Evolutionary conservation across 2,888 invertebrate species (phyloP), one percentile per base, ranked within the genome.

Genomic region (Salpingus planirostris): DNA sequence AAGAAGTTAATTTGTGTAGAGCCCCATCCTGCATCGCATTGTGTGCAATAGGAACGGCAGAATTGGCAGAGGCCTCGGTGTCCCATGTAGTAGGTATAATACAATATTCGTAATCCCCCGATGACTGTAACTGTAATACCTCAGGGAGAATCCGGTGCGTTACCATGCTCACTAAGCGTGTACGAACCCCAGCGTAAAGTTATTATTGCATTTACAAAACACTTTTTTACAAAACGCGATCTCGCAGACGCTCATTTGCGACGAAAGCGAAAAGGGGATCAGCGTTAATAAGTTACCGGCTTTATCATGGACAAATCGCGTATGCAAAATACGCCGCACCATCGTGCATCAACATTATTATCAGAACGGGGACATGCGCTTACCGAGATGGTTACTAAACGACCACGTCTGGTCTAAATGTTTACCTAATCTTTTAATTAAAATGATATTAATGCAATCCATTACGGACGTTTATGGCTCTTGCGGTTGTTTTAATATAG

Each of bases 161-260:
- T 55, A 50, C 53, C 54, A 53, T 57, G 55, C 44, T 54, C 52
- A 55, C 53, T 46, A 53, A 53, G 50, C 57, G 54, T 33, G 45
- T 33, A 46, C 50, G 40, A 54, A 54, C 47, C 49, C 49, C 40
- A 46, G 43, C 47, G 44, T 54, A 46, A 50, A 46, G 47, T 46
- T 50, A 49, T 54, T 54, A 54, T 47, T 42, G 47, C 47, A 50
- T 54, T 46, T 47, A 47, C 38, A 45, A 36, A 40, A 47, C 44
- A 48, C 43, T 43, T 47, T 47, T 49, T 46, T n/a, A n/a, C n/a
- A n/a, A n/a, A n/a, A n/a, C n/a, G n/a, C n/a, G n/a, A n/a, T n/a
- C n/a, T n/a, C n/a, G n/a, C n/a, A n/a, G n/a, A n/a, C n/a, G n/a
- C n/a, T n/a, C n/a, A n/a, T n/a, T n/a, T n/a, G n/a, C n/a, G n/a